Evolutionary conservation across 2,797 vertebrate species (phyloP), one percentile per base, ranked within the genome.

Genomic region (Triplophysa yarkandensis): DNA sequence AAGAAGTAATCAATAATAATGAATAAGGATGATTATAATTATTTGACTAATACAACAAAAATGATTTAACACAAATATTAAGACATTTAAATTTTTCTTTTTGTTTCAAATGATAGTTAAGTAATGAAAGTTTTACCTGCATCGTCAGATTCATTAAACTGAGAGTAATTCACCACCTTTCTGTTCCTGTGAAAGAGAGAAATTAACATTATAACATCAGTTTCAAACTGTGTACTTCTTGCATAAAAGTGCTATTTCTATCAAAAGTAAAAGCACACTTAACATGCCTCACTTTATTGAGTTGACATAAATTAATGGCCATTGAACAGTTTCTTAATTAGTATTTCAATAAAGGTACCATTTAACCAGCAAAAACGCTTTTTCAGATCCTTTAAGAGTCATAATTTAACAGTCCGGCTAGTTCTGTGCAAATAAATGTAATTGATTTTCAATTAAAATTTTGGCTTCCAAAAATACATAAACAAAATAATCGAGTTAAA

Each of bases 101-200:
- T 30, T 3, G 30, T 16, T 41, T 41, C 10, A 41, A 13, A 9
- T 21, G n/a, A 19, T 19, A 10, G 19, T 10, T 48, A 4, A 66
- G 43, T 44, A 44, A 44, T n/a, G 11, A 54, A 1, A 14, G 32
- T 30, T 4, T 93, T 92, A 97, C 96, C 96, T 92, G 94, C 95
- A 86, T 97, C 97, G 82, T 99, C 97, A 83, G 97, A 99, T 88
- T 99, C 97, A 69, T 98, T 96, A 92, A 98, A 99, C 88, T 99
- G 97, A 82, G 97, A 98, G 87, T 99, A 99, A 91, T 99, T 98
- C 83, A 98, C 97, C 86, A 98, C 97, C 86, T 99, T 98, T 92
- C 96, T 94, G 92, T 98, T 99, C 94, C 97, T 98, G 91, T 85
- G 68, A 81, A 60, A 87, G 84, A 87, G 64, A 89, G 3, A 87